A percentile compares a stretch with the other conserved stretches of the same genome.
phyloP scores from a whole-genome alignment of 2,888 invertebrate genomes.

The Zelleria hepariella region DNA sequence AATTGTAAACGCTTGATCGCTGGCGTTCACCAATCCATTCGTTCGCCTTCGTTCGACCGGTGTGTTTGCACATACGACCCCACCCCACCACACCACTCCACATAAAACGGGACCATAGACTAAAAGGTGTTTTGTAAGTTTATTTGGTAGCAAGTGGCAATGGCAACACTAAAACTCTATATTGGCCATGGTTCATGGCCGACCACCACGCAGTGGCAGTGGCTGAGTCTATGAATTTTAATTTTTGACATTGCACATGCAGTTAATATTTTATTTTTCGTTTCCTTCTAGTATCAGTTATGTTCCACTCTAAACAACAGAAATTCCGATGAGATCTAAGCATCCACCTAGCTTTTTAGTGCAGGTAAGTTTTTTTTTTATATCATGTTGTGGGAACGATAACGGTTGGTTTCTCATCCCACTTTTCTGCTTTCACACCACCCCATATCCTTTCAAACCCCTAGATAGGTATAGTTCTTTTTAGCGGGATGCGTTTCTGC shows the following conservation, averaged over 20 bases:
- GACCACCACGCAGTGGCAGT: constrained; percentile 49
- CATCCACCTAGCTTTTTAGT: constrained; percentile 16
- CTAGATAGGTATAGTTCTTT: constrained; percentile 32
- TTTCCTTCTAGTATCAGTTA: constrained; percentile 28
- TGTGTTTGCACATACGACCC: no score
- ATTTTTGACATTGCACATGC: constrained; percentile 34
- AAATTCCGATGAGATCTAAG: constrained; percentile 28
- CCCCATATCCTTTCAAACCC: constrained; percentile 35
- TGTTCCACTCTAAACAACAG: constrained; percentile 30
- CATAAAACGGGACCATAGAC: no score
- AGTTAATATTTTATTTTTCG: constrained; percentile 30
- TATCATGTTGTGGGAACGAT: constrained; percentile 13
- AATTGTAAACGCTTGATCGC: no score
- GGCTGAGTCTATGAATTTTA: constrained; percentile 30
- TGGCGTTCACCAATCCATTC: no score
- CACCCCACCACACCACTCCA: no score
- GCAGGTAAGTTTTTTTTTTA: constrained; percentile 32
- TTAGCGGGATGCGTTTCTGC: constrained; percentile 42
- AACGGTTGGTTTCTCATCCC: constrained; percentile 43
- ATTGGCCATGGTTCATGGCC: constrained; percentile 33
- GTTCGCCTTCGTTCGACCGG: no score
- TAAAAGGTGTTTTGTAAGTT: no score
- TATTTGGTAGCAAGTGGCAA: no score
- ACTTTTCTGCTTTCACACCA: constrained; percentile 50
- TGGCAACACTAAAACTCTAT: constrained; percentile 1